These are phyloP conservation scores for Diaprepes abbreviatus DNA, from an alignment of 2,888 invertebrate genomes.

Conservation along the genomic window DNA sequence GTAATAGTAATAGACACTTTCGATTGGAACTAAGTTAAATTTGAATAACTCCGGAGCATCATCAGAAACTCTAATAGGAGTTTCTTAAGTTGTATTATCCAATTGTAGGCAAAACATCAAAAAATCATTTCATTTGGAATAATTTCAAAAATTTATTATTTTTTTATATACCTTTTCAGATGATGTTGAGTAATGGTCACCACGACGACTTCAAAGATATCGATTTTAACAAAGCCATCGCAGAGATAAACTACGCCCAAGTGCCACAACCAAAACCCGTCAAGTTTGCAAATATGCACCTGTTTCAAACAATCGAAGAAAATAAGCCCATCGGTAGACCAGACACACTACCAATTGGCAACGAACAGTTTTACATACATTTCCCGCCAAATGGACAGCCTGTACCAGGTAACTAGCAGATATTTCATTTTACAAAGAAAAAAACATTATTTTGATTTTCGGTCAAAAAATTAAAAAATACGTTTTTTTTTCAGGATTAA, in stretches of 20 bases:
- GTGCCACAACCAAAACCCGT: conserved; percentile 71
- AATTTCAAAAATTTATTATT: too few species aligned
- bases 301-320: conserved; percentile 65
- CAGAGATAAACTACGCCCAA: conserved; percentile 68
- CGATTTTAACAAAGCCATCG: conserved; percentile 61
- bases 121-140: too few species aligned
- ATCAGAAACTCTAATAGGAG: too few species aligned
- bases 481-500: conserved; percentile 48
- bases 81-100: too few species aligned
- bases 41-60: too few species aligned
- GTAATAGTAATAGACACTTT: too few species aligned
- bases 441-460: background rate
- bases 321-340: conserved; percentile 54
- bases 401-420: conserved; percentile 64
- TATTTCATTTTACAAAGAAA: background rate
- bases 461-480: too few species aligned
- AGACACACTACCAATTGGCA: conserved; percentile 54
- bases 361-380: conserved; percentile 69
- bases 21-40: too few species aligned
- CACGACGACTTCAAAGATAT: conserved; percentile 62
- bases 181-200: conserved; percentile 57
- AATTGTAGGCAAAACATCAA: too few species aligned
- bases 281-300: conserved; percentile 58
- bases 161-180: conserved; percentile 52
- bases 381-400: conserved; percentile 71